Base-by-base conservation (phyloP, 2,888 invertebrate genomes). In the Euzetes globulus region DNA sequence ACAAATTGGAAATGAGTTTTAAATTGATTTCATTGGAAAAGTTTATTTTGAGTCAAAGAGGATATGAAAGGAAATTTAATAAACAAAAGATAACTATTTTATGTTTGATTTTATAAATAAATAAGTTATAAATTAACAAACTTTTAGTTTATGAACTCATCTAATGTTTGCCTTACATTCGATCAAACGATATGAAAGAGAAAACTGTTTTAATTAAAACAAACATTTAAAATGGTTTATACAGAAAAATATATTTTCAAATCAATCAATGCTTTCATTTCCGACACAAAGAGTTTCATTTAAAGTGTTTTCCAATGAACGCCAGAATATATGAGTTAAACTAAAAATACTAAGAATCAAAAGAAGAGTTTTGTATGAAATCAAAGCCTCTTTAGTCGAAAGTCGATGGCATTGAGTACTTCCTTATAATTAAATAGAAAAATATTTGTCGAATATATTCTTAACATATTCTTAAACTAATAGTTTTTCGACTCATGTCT, bases 371-470 rank as follows among this genome's bases (percentile, higher is more conserved):
- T 25, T 22, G 55, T 55, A 4, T 22, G 5, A 22, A 55, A 60
- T 15, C 1, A 60, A 22, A 13, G 19, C 25, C 11, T 58, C 33
- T 60, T 29, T 27, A 13, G 29, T 29, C 1, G 15, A 7, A 17
- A 9, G 29, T 60, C 29, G 60, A 29, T 60, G 60, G 60, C 60
- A 60, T 60, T 60, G 60, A 60, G 60, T 60, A 29, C 60, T 60
- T 60, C 60, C 60, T 60, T 22, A 13, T 55, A 55, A 55, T n/a
- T n/a, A 25, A 17, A 19, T 19, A 19, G 52, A 17, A 4, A 55
- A 55, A 25, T 4, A 55, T 7, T 55, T 25, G 25, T n/a, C 7
- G 52, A 15, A 52, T n/a, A 52, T 25, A 55, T 55, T 25, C 55
- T 15, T 11, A 11, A 25, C 27, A 11, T 25, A n/a, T 19, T 19